A percentile compares a stretch with the other conserved stretches of the same genome.
Conservation (phyloP, 1,140 invertebrate species). For the Caligus rogercresseyi region DNA sequence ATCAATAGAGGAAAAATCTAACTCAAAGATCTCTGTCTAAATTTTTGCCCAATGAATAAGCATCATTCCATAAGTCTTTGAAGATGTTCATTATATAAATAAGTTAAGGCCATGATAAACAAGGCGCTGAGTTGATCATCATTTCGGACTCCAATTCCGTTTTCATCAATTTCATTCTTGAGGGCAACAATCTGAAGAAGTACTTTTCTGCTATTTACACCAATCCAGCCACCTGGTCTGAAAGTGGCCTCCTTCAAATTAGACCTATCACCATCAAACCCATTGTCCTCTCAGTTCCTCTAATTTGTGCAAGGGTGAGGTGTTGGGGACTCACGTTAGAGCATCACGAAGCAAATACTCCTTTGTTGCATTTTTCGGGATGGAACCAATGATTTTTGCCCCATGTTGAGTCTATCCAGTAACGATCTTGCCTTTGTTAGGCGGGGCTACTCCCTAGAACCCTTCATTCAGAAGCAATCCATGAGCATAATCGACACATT, state of each 20-base stretch:
- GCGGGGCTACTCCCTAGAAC: constrained; percentile 33
- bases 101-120: no score
- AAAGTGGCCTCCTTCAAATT: constrained; percentile 39
- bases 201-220: constrained; percentile 44
- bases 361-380: constrained; percentile 50
- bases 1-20: no score
- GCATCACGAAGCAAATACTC: constrained; percentile 35
- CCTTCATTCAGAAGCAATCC: not conserved
- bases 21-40: no score
- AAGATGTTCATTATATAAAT: no score
- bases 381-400: constrained; percentile 58
- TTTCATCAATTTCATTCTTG: constrained; percentile 48
- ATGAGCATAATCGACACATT: not conserved
- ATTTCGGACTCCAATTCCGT: constrained; percentile 56
- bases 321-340: constrained; percentile 44
- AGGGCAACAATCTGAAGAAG: constrained; percentile 34
- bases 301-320: constrained; percentile 57
- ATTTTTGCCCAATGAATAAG: no score
- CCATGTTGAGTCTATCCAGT: constrained; percentile 35
- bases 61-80: no score
- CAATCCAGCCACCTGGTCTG: constrained; percentile 48
- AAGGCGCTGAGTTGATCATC: not conserved
- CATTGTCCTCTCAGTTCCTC: constrained; percentile 46
- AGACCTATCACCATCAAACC: constrained; percentile 47
- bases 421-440: constrained; percentile 48